These are phyloP conservation scores for Kryptopterus vitreolus DNA, from an alignment of 2,797 vertebrate genomes.

Conservation along the genomic window DNA sequence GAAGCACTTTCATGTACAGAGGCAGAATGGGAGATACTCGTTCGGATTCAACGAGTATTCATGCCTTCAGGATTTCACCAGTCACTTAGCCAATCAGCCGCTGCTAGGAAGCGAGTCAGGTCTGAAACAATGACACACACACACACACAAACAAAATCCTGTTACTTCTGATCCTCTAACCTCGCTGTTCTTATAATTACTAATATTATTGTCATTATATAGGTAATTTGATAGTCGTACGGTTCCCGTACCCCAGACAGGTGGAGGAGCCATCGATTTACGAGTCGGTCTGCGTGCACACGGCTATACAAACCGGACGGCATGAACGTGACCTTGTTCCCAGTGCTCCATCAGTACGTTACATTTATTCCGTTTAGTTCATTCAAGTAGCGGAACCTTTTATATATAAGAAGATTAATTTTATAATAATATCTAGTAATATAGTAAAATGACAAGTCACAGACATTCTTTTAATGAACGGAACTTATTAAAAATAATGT, in stretches of 20 bases:
- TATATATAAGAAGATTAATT: neutral
- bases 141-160: neutral
- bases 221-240: conserved; percentile 91
- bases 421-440: neutral
- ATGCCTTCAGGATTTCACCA: conserved; percentile 83
- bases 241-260: conserved; percentile 83
- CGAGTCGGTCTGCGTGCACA: conserved; percentile 93
- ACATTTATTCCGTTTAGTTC: too few relatives aligned
- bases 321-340: conserved; percentile 85
- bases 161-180: neutral
- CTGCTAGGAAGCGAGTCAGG: conserved; percentile 94
- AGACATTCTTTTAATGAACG: neutral
- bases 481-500: neutral
- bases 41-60: conserved; percentile 92
- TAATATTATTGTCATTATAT: too few relatives aligned
- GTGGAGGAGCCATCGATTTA: conserved; percentile 97
- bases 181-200: conserved; percentile 1
- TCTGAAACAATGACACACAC: conserved; percentile 51
- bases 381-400: neutral
- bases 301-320: conserved; percentile 88
- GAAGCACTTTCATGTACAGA: conserved; percentile 89
- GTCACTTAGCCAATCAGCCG: conserved; percentile 94
- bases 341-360: conserved; percentile 85
- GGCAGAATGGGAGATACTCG: conserved; percentile 74
- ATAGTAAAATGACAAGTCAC: neutral